These are phyloP conservation scores for Vireo griseus DNA, from an alignment of 2,797 vertebrate species.

Conservation along the genomic window DNA sequence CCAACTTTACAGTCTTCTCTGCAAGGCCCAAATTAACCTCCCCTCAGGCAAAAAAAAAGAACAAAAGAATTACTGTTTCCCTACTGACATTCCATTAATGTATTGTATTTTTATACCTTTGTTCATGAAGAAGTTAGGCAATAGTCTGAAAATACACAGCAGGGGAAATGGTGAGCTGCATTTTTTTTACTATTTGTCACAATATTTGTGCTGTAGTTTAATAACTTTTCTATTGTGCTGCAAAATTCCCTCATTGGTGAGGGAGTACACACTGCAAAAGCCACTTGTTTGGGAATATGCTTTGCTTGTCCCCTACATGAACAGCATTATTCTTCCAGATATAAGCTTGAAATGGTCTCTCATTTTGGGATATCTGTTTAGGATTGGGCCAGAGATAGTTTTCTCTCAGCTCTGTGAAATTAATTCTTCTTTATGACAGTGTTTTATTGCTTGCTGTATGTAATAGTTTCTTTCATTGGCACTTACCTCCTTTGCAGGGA, in stretches of 20 bases:
- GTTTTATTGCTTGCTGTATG: neutral
- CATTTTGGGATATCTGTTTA: neutral
- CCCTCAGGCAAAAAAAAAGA: neutral
- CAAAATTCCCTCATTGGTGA: neutral
- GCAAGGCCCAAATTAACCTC: neutral
- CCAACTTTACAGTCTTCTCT: neutral
- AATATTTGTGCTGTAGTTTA: neutral
- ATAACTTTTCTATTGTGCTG: neutral
- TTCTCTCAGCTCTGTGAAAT: slow-evolving; percentile 9
- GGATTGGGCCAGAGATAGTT: neutral
- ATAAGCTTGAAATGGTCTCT: neutral
- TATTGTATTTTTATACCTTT: neutral
- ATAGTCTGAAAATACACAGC: neutral
- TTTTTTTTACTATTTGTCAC: neutral
- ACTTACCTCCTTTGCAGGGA: neutral
- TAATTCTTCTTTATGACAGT: neutral
- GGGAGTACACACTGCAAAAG: neutral
- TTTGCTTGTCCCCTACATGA: neutral
- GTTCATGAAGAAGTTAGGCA: neutral
- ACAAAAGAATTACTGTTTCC: neutral
- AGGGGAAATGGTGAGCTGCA: neutral
- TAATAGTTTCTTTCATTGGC: neutral
- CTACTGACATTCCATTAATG: neutral
- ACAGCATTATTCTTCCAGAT: neutral
- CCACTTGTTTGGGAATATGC: neutral